Base-by-base conservation (phyloP, 2,797 vertebrate genomes). In the Neopelma chrysocephalum region DNA sequence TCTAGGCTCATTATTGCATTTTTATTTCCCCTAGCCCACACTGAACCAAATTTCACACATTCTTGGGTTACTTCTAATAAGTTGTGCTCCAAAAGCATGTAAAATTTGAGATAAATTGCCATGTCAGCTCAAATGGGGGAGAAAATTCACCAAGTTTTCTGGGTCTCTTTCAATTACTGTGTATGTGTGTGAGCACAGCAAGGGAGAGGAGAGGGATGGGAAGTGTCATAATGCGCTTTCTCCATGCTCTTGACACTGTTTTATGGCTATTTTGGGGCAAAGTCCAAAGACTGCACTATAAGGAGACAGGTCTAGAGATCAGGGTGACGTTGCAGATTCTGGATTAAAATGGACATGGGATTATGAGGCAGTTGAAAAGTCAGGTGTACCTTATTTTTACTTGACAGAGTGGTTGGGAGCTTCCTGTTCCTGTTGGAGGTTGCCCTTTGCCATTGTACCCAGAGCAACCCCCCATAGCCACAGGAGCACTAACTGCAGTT, bases 341-440 rank as follows among this genome's bases (percentile, higher is more conserved):
- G 36, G 15, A 17, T 75, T 65, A 34, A 50, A 66, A 40, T 1
- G 0, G 27, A 16, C 5, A 0, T 1, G 10, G 0, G 0, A 15
- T 71, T 45, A 14, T 62, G 11, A 10, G 32, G 34, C 4, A 5
- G 15, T 7, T 62, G n/a, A n/a, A 76, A 80, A 58, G 43, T n/a
- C n/a, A 51, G 31, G 10, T 47, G 19, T 83, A 54, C n/a, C 47
- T 58, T 56, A 23, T 56, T 50, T 53, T 15, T 62, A 5, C 26
- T 66, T 54, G 26, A 10, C 17, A 68, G 48, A 61, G 22, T 12
- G 17, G 34, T 20, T 36, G 50, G 14, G 29, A 72, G 16, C 34
- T 93, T 76, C 50, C 32, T 1, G 1, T 54, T 84, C 12, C n/a
- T 53, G 8, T 21, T 76, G 43, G 38, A 79, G 38, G 18, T 10